Conservation (phyloP, 2,113 vertebrate species). For the Hydrolagus affinis region DNA sequence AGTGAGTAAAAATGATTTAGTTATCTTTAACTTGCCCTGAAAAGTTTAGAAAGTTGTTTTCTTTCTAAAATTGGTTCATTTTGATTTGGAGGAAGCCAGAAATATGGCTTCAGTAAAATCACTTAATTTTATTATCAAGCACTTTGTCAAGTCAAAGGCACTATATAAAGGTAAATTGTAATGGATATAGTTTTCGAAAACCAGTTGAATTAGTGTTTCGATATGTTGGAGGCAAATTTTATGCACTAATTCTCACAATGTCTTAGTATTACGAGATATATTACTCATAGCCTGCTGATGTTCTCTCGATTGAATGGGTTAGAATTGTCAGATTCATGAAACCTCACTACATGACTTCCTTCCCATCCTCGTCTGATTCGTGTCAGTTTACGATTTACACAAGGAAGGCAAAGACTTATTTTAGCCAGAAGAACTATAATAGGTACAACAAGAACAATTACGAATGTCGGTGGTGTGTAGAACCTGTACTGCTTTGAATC, state of each 20-base stretch:
- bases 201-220: background rate
- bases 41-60: too few relatives aligned
- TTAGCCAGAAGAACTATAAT: constrained; percentile 65
- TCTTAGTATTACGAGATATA: too few relatives aligned
- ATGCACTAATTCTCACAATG: background rate
- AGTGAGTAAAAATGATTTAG: too few relatives aligned
- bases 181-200: background rate
- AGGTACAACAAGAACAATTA: constrained; percentile 68
- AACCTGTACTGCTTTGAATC: constrained; percentile 66
- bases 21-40: too few relatives aligned
- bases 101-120: too few relatives aligned
- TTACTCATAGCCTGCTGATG: constrained; percentile 48
- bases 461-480: constrained; percentile 80
- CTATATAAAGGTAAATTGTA: too few relatives aligned
- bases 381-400: constrained; percentile 56
- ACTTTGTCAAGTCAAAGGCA: too few relatives aligned
- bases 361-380: constrained; percentile 87
- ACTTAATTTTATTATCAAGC: too few relatives aligned
- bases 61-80: too few relatives aligned
- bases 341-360: constrained; percentile 46
- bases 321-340: constrained; percentile 41
- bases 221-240: background rate
- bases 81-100: too few relatives aligned
- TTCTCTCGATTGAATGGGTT: constrained; percentile 41
- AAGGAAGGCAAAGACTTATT: constrained; percentile 64